Evolutionary conservation across 2,797 vertebrate species (phyloP).

Genomic region (Oophaga sylvatica): DNA sequence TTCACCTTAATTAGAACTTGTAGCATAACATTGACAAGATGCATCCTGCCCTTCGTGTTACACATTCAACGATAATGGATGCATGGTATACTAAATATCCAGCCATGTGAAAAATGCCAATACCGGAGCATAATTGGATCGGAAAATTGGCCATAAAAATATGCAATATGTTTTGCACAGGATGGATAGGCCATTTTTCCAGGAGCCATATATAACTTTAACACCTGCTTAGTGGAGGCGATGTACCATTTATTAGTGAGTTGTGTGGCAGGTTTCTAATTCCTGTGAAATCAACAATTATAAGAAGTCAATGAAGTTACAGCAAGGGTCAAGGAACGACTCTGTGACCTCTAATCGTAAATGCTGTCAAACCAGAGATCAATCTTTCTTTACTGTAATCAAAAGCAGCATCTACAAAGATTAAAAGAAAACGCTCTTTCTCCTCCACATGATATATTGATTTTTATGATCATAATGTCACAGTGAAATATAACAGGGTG

Average conservation of each 20-base stretch:
- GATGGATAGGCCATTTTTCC: slow-evolving; percentile 38
- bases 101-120: slow-evolving; percentile 44
- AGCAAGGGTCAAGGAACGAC: slow-evolving; percentile 47
- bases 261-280: slow-evolving; percentile 57
- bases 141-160: slow-evolving; percentile 53
- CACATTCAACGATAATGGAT: slow-evolving; percentile 13
- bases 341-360: slow-evolving; percentile 51
- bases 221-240: slow-evolving; percentile 19
- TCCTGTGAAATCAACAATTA: slow-evolving; percentile 46
- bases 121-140: slow-evolving; percentile 49
- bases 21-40: background rate
- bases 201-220: slow-evolving; percentile 45
- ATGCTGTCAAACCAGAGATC: slow-evolving; percentile 46
- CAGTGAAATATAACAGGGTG: slow-evolving; percentile 56
- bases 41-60: slow-evolving; percentile 1
- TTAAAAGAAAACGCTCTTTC: slow-evolving; percentile 56
- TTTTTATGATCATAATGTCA: slow-evolving; percentile 61
- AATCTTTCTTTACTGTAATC: slow-evolving; percentile 58
- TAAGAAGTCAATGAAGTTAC: slow-evolving; percentile 44
- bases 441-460: slow-evolving; percentile 56
- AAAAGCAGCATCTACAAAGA: slow-evolving; percentile 58
- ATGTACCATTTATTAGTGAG: slow-evolving; percentile 39
- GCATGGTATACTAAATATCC: slow-evolving; percentile 34
- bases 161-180: slow-evolving; percentile 42
- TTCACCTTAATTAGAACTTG: slow-evolving; percentile 3